Base-by-base conservation (phyloP, 2,888 invertebrate species). In the Cerastis rubricosa region DNA sequence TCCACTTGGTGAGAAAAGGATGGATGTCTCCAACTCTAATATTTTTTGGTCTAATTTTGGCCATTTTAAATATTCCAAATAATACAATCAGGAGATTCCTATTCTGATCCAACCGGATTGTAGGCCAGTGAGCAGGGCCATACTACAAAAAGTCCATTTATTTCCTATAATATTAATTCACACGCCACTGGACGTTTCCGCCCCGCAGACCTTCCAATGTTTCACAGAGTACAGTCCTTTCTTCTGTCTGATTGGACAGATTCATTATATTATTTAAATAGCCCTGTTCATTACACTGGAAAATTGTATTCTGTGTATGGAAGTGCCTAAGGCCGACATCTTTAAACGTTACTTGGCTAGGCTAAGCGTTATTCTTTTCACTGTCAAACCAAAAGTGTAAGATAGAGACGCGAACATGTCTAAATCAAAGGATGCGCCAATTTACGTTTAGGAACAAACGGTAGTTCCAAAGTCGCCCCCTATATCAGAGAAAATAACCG, bases 181-280 rank as follows among this genome's bases (percentile, higher is more conserved):
- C 78, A 78, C 63, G 2, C 57, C 64, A 65, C 35, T 76, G 66
- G 35, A 80, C 45, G 57, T 82, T 80, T 80, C 76, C 79, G n/a
- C 63, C 82, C 35, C 25, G 65, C 25, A 51, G 65, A 59, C 11
- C 61, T 79, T 29, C 51, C 64, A 64, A 57, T 61, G 74, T 81
- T 61, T 19, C 57, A 72, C 65, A 7, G 47, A 64, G 25, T 51
- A 61, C 67, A 78, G 76, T 51, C 77, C 61, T 65, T 61, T 43
- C 49, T 77, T 79, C 54, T 71, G 59, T 57, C 35, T 76, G 76
- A 81, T 73, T 81, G 14, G 70, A 54, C 78, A 51, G n/a, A 78
- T 70, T 78, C 73, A 83, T 81, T 73, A 73, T 80, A 66, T 69
- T 80, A 80, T 83, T 80, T 82, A 81, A 82, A 75, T 76, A 81